Conservation (phyloP, 2,113 vertebrate genomes). For the Motacilla tschutschensis region DNA sequence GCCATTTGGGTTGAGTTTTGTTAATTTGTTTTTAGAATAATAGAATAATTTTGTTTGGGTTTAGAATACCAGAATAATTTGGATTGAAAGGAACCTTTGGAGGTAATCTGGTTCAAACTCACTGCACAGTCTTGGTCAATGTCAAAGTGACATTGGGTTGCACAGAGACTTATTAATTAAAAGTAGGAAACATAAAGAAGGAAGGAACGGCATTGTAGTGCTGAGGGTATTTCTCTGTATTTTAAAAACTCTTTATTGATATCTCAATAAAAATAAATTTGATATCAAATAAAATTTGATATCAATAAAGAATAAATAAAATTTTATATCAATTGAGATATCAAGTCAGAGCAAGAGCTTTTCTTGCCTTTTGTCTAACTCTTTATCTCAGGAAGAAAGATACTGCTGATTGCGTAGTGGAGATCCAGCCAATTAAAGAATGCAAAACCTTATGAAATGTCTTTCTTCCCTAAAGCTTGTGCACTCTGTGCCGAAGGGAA, state of each 20-base stretch:
- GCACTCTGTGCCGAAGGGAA: neutral
- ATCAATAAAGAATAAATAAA: too few species aligned
- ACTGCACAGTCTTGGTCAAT: neutral
- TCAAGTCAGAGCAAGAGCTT: neutral
- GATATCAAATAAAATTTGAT: too few species aligned
- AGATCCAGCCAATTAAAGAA: neutral
- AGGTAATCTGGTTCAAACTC: neutral
- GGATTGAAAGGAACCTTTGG: neutral
- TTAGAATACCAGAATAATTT: neutral
- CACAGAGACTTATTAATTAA: neutral
- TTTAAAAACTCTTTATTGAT: neutral
- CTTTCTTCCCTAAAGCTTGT: neutral
- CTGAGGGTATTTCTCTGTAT: neutral
- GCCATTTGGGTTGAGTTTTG: neutral
- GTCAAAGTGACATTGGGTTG: neutral
- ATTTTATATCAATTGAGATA: too few species aligned
- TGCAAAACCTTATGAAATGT: neutral
- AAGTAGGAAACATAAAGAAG: neutral
- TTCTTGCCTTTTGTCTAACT: neutral
- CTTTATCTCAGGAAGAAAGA: neutral
- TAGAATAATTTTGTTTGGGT: neutral
- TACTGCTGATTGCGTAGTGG: neutral
- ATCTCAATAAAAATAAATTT: neutral
- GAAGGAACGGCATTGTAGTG: neutral
- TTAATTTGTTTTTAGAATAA: neutral